These are phyloP conservation scores for Miichthys miiuy DNA, from an alignment of 2,797 vertebrate species.

Conservation along the genomic window DNA sequence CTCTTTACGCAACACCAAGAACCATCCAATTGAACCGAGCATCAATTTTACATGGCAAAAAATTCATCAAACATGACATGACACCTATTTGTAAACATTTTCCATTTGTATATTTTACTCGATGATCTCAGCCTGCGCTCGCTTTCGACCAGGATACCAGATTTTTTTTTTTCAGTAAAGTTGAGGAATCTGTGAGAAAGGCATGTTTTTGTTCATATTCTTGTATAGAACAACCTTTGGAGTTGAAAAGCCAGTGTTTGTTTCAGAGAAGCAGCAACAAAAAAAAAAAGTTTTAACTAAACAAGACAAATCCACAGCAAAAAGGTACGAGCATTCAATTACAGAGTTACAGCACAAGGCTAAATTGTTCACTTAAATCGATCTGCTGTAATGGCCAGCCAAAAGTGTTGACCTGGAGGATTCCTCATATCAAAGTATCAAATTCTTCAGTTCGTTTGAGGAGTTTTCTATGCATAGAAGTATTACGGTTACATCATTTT, in stretches of 20 bases:
- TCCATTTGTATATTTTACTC: constrained; percentile 67
- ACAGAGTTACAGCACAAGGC: constrained; percentile 53
- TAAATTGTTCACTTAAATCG: constrained; percentile 28
- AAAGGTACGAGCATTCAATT: constrained; percentile 46
- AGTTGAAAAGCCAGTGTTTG: constrained; percentile 87
- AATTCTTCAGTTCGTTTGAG: constrained; percentile 32
- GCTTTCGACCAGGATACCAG: constrained; percentile 73
- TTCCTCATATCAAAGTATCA: constrained; percentile 12
- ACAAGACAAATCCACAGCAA: constrained; percentile 52
- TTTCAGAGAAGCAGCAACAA: constrained; percentile 84
- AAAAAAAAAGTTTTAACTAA: constrained; percentile 52
- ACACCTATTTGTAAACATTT: constrained; percentile 85
- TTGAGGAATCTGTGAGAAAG: constrained; percentile 82
- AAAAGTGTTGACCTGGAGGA: constrained; percentile 29
- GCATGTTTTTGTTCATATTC: constrained; percentile 80
- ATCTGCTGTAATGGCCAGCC: constrained; percentile 29
- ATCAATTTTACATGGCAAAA: constrained; percentile 61
- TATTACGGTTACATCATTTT: constrained; percentile 34
- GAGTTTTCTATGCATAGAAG: constrained; percentile 31
- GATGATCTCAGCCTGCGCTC: constrained; percentile 73
- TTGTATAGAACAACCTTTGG: constrained; percentile 81
- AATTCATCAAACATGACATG: constrained; percentile 65
- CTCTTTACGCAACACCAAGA: constrained; percentile 59
- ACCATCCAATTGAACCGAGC: constrained; percentile 61
- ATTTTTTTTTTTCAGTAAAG: constrained; percentile 68